Base-by-base conservation (phyloP, 2,888 invertebrate genomes). In the Nemapogon koenigi region DNA sequence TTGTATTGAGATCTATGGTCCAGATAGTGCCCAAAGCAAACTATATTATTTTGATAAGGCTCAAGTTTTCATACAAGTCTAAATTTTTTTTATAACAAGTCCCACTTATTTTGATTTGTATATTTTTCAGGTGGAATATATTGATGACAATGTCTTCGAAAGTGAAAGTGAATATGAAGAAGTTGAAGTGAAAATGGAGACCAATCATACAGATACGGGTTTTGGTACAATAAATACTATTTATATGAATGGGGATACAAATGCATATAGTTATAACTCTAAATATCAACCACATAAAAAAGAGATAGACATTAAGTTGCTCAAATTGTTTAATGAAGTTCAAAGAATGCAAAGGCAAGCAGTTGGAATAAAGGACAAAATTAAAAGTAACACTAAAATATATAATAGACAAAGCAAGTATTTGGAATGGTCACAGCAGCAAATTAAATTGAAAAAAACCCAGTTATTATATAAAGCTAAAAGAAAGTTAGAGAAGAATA, bases 311-410 rank as follows among this genome's bases (percentile, higher is more conserved):
- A 41, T 64, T 18, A 66, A 72, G 46, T 39, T 70, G 4, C 49
- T 78, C 3, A 70, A 68, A 51, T 53, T 78, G 4, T 78, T 76
- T 48, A 55, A 66, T 1, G 70, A 72, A 48, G 71, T 78, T 0
- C 78, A 78, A 47, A 62, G 57, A 44, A 60, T 75, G 62, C 78
- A 78, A 44, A 46, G 64, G 14, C 62, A 68, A 44, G 66, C 66
- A 0, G 58, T 70, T 1, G 51, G 55, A 0, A 45, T 75, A 2
- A 63, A 65, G 50, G 67, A 70, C 36, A 73, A 68, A 47, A 47
- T 76, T 26, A 72, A 64, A 50, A 58, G 50, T 43, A 69, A 66
- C 33, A 68, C 65, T 61, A 61, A 59, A 43, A 49, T 66, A 6
- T 66, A 71, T 27, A 68, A 67, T 41, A 57, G 65, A 44, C 75